Conservation (phyloP, 2,888 invertebrate genomes). For the Epinotia ramella region DNA sequence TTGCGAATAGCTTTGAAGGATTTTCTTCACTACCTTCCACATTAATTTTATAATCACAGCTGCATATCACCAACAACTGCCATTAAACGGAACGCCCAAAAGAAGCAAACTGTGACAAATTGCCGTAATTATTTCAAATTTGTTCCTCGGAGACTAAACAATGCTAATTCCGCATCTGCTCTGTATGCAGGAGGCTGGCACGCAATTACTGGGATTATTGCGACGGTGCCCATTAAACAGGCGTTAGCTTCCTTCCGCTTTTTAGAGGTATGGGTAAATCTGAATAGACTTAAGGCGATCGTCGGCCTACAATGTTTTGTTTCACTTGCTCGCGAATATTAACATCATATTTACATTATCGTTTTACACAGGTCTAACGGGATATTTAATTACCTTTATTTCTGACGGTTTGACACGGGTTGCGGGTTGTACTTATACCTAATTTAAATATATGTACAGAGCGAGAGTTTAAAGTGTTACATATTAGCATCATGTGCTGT, state of each 20-base stretch:
- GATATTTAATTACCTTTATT: too few relatives aligned
- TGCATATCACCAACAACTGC: constrained; percentile 30
- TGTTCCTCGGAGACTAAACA: constrained; percentile 67
- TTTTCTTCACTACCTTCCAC: constrained; percentile 2
- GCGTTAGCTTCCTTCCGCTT: constrained; percentile 73
- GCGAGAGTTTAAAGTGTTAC: too few relatives aligned
- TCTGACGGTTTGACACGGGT: too few relatives aligned
- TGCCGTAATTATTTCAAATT: constrained; percentile 70
- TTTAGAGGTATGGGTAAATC: constrained; percentile 58
- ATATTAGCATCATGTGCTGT: too few relatives aligned
- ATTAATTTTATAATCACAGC: constrained; percentile 33
- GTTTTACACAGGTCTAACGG: too few relatives aligned
- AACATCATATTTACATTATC: too few relatives aligned
- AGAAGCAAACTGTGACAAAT: constrained; percentile 57
- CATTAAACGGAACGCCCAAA: constrained; percentile 40
- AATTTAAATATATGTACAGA: too few relatives aligned
- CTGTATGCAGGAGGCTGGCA: constrained; percentile 70
- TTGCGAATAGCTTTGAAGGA: too few relatives aligned
- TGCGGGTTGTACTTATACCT: too few relatives aligned
- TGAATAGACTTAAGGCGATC: constrained; percentile 13
- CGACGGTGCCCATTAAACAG: constrained; percentile 75
- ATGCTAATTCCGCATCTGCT: constrained; percentile 78
- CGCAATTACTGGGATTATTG: constrained; percentile 78
- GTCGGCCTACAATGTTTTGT: background rate
- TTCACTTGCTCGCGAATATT: too few relatives aligned